phyloP scores from a whole-genome alignment of 2,113 vertebrate genomes.

The Siniperca chuatsi region DNA sequence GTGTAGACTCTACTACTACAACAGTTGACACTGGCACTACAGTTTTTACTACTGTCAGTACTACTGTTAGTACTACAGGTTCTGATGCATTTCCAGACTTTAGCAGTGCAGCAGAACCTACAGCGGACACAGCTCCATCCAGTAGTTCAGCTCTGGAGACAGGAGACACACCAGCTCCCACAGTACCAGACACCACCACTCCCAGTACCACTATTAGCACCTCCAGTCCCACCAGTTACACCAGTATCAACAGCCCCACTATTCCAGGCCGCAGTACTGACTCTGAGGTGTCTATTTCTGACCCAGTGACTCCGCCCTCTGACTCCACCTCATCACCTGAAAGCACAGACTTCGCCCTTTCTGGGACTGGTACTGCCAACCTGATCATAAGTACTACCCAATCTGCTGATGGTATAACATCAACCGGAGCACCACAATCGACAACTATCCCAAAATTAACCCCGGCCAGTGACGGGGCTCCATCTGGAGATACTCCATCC shows the following conservation, averaged over 20 bases:
- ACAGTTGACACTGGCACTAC: not conserved
- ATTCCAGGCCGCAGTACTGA: constrained; percentile 25
- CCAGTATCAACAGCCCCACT: constrained; percentile 7
- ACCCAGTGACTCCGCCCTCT: constrained; percentile 48
- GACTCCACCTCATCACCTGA: constrained; percentile 51
- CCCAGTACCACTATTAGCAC: constrained; percentile 14
- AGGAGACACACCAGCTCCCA: constrained; percentile 13
- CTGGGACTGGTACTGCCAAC: constrained; percentile 18
- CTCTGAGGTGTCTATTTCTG: constrained; percentile 51
- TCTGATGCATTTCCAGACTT: constrained; percentile 21
- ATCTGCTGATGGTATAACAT: constrained; percentile 25
- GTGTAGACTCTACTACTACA: constrained; percentile 7
- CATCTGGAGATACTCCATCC: constrained; percentile 20
- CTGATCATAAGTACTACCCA: constrained; percentile 11
- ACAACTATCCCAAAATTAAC: constrained; percentile 23
- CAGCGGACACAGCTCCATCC: not conserved
- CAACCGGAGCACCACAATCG: constrained; percentile 13
- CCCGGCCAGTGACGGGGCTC: not conserved
- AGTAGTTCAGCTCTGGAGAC: constrained; percentile 26
- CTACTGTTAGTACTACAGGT: constrained; percentile 13
- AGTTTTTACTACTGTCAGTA: constrained; percentile 26
- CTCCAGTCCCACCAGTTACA: constrained; percentile 11
- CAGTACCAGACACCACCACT: constrained; percentile 5
- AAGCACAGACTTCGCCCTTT: constrained; percentile 36
- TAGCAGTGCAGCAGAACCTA: constrained; percentile 7